Percentiles rank a stretch among this genome's conserved stretches.
These are phyloP conservation scores for Melanerpes aurifrons DNA, from an alignment of 2,113 vertebrate species.

Conservation along the genomic window DNA sequence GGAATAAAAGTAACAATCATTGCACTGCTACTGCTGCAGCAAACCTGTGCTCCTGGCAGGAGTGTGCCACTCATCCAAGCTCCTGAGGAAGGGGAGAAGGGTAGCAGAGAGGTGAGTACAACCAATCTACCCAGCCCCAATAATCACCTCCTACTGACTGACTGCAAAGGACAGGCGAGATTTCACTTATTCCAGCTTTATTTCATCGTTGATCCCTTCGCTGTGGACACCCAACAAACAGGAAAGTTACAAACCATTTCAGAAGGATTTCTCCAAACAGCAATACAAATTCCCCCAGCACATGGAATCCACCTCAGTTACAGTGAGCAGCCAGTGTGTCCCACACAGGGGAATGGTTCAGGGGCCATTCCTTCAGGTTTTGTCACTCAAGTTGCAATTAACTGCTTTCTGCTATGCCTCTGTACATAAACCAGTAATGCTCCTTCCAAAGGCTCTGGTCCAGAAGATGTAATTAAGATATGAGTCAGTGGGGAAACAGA, in stretches of 20 bases:
- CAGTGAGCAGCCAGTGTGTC: neutral
- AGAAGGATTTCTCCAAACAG: neutral
- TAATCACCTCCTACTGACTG: neutral
- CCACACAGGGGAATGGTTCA: accelerated
- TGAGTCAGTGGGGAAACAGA: neutral
- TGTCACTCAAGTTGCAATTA: neutral
- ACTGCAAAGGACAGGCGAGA: neutral
- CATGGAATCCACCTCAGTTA: neutral
- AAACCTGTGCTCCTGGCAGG: neutral
- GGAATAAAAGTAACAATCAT: neutral
- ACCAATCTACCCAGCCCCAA: neutral
- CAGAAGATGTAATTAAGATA: neutral
- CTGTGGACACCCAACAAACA: neutral
- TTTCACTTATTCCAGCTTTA: neutral
- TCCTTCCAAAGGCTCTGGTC: neutral
- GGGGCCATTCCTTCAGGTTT: neutral
- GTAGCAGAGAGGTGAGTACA: neutral
- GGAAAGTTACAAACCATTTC: neutral
- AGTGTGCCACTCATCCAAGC: neutral
- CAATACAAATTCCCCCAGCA: neutral
- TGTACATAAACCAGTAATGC: neutral
- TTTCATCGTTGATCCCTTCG: neutral
- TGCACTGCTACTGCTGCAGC: neutral
- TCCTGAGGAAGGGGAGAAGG: neutral
- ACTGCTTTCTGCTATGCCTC: neutral